Evolutionary conservation across 2,113 vertebrate species (phyloP).

Genomic region (Hiodon tergisus): DNA sequence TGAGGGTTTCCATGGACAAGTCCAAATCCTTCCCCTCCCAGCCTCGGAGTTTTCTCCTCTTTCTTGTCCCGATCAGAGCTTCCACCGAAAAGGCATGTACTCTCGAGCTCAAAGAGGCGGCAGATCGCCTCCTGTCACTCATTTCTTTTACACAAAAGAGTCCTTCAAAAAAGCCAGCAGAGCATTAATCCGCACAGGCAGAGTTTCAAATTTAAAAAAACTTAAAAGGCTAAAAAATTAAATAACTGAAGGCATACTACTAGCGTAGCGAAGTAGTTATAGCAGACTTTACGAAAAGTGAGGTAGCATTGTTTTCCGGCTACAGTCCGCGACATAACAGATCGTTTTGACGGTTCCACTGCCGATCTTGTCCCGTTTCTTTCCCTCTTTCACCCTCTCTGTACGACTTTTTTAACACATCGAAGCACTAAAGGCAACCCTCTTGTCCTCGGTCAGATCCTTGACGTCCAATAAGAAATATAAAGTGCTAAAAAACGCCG

Average conservation of each 20-base stretch:
- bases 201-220: conserved; percentile 38
- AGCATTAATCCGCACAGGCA: too few relatives aligned
- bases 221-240: neutral
- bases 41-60: conserved; percentile 93
- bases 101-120: conserved; percentile 93
- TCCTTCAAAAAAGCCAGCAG: conserved; percentile 41
- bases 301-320: conserved; percentile 48
- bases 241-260: too few relatives aligned
- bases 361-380: conserved; percentile 42
- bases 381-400: conserved; percentile 53
- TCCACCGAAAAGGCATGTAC: conserved; percentile 98
- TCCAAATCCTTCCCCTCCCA: conserved; percentile 94
- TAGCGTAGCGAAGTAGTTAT: too few relatives aligned
- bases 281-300: neutral
- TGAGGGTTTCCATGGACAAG: conserved; percentile 92
- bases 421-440: conserved; percentile 36
- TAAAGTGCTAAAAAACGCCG: conserved; percentile 48
- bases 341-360: conserved; percentile 40
- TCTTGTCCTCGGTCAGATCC: conserved; percentile 56
- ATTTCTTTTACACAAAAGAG: conserved; percentile 68
- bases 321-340: conserved; percentile 13
- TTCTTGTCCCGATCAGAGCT: conserved; percentile 95
- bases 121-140: conserved; percentile 94
- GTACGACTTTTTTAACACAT: conserved; percentile 58
- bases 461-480: conserved; percentile 68